Evolutionary conservation across 1,140 invertebrate species (phyloP).

Genomic region (Drosophila erecta): DNA sequence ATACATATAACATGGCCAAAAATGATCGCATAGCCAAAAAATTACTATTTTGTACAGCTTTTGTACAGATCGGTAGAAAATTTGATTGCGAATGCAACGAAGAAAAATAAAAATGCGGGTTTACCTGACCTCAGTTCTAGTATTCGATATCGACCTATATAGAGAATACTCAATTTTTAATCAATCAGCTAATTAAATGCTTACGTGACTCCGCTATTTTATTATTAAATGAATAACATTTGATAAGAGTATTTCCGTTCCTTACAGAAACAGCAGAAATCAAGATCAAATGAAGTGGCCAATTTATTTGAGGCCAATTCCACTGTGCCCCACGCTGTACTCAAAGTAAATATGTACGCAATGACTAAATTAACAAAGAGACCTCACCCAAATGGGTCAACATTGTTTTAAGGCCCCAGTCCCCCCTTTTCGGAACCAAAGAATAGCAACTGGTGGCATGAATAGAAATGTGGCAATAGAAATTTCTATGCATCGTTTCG

Average conservation of each 20-base stretch:
- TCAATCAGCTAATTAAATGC: too few species aligned
- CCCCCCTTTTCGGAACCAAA: neutral
- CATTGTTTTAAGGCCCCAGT: constrained; percentile 29
- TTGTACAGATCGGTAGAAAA: too few species aligned
- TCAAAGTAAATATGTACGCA: constrained; percentile 41
- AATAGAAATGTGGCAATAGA: constrained; percentile 21
- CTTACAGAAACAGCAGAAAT: neutral
- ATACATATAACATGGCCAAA: too few species aligned
- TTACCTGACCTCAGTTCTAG: too few species aligned
- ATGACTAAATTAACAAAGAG: constrained; percentile 59
- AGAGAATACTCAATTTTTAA: too few species aligned
- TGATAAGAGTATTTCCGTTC: neutral
- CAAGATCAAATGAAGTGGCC: neutral
- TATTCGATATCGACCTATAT: too few species aligned
- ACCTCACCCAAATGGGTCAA: constrained; percentile 33
- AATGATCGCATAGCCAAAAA: too few species aligned
- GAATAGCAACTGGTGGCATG: constrained; percentile 35
- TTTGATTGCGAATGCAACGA: too few species aligned
- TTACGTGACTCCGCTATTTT: too few species aligned
- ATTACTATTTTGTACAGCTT: too few species aligned
- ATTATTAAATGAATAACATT: neutral
- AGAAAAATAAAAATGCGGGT: too few species aligned
- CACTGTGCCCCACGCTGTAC: constrained; percentile 16
- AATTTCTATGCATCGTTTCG: constrained; percentile 3
- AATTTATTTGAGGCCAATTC: neutral